Conservation (phyloP, 2,888 invertebrate genomes). For the Saturnia pavonia region DNA sequence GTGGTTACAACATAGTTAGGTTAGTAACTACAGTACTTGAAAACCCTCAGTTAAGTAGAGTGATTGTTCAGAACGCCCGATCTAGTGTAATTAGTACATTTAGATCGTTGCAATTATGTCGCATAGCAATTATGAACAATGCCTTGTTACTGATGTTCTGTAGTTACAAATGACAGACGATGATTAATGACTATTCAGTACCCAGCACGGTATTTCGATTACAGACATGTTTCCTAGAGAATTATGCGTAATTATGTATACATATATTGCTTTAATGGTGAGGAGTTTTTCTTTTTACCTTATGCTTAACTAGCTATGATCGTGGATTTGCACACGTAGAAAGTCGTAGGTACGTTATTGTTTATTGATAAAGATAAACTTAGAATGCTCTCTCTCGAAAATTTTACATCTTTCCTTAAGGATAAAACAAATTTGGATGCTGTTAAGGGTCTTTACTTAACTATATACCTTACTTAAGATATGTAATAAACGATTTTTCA, state of each 20-base stretch:
- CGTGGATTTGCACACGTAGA: not conserved
- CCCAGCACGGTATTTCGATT: not conserved
- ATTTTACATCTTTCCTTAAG: no score
- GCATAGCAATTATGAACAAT: not conserved
- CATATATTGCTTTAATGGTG: slow-evolving; percentile 1
- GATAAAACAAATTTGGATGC: no score
- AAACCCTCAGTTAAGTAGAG: not conserved
- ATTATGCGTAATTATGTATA: slow-evolving; percentile 23
- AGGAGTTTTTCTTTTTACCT: not conserved
- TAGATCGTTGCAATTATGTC: not conserved
- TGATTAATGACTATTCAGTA: slow-evolving; percentile 6
- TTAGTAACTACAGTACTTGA: no score
- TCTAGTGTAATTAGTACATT: not conserved
- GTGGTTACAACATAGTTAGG: no score
- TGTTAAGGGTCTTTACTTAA: no score
- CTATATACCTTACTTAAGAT: no score
- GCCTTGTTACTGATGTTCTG: not conserved
- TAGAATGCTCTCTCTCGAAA: no score
- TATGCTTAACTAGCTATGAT: not conserved
- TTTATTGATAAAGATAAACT: not conserved
- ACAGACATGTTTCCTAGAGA: slow-evolving; percentile 25
- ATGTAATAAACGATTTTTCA: no score
- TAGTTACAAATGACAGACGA: not conserved
- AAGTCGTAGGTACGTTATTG: not conserved
- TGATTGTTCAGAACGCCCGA: not conserved